Evolutionary conservation across 2,113 vertebrate species (phyloP), one percentile per base, ranked within the genome.

Genomic region (Bos indicus): DNA sequence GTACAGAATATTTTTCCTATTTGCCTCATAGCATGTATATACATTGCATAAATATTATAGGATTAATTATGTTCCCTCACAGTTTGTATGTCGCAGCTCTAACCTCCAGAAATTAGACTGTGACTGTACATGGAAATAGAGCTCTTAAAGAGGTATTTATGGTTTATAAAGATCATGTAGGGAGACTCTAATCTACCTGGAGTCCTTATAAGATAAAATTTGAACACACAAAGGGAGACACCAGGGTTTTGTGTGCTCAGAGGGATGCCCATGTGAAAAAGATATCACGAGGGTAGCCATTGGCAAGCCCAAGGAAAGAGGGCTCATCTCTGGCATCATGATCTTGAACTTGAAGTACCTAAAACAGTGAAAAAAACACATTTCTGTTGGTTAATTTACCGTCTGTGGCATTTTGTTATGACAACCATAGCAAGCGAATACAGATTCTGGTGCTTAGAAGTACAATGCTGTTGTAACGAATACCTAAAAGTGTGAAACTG

Each of bases 271-370:
- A 28, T 1, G 5, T n/a, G 52, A 92, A 5, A 43, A 43, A 25
- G 6, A 7, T 14, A 52, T 13, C 12, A 4, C 0, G 4, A 23
- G 43, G 23, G 3, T 3, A 7, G 40, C 19, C 26, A 5, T 12
- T 43, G 57, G 40, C 14, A 71, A 78, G 48, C 16, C 16, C 33
- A 9, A 43, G 3, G 40, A 67, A 43, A 52, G 56, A 59, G 64
- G 78, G 56, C 26, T 57, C 33, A n/a, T 40, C 33, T 19, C 33
- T 13, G 26, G 36, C 51, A 59, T 13, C 7, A 51, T 57, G 48
- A 67, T 51, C 52, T 59, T 71, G 81, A 28, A 46, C 21, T 16
- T 78, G 5, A 52, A 25, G 30, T 11, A 6, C 48, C 13, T 54
- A 67, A 13, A 71, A 25, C 14, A 8, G 74, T 59, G 13, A 51